Evolutionary conservation across 2,888 invertebrate genomes (phyloP).

Genomic region (Xanthorhoe spadicearia): DNA sequence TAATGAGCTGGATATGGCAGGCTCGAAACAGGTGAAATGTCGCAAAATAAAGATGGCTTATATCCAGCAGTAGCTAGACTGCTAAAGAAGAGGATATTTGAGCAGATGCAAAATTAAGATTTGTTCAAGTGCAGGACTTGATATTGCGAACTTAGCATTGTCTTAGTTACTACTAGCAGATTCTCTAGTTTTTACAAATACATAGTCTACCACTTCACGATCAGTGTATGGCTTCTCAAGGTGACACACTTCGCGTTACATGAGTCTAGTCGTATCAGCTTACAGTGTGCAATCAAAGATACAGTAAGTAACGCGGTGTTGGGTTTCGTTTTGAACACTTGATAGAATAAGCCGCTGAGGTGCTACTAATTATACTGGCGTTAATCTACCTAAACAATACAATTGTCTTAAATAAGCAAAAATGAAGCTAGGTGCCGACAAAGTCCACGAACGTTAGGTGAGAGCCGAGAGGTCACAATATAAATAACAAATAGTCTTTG

Average conservation of each 20-base stretch:
- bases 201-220: not conserved
- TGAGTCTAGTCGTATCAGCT: slow-evolving; percentile 23
- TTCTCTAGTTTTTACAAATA: not conserved
- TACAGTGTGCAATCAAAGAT: slow-evolving; percentile 29
- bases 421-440: too few relatives aligned
- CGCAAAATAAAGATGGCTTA: too few relatives aligned
- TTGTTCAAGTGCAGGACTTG: not conserved
- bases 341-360: not conserved
- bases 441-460: too few relatives aligned
- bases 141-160: not conserved
- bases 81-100: too few relatives aligned
- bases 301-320: slow-evolving; percentile 19
- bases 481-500: too few relatives aligned
- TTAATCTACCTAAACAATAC: too few relatives aligned
- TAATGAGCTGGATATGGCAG: too few relatives aligned
- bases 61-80: too few relatives aligned
- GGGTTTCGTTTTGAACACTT: slow-evolving; percentile 13
- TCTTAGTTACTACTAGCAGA: not conserved
- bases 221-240: not conserved
- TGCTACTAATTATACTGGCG: not conserved
- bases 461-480: too few relatives aligned
- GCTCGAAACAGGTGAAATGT: too few relatives aligned
- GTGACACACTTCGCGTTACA: slow-evolving; percentile 19
- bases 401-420: too few relatives aligned
- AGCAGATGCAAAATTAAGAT: too few relatives aligned